These are phyloP conservation scores for Ectemnius cavifrons DNA, from an alignment of 2,888 invertebrate genomes.

Conservation along the genomic window DNA sequence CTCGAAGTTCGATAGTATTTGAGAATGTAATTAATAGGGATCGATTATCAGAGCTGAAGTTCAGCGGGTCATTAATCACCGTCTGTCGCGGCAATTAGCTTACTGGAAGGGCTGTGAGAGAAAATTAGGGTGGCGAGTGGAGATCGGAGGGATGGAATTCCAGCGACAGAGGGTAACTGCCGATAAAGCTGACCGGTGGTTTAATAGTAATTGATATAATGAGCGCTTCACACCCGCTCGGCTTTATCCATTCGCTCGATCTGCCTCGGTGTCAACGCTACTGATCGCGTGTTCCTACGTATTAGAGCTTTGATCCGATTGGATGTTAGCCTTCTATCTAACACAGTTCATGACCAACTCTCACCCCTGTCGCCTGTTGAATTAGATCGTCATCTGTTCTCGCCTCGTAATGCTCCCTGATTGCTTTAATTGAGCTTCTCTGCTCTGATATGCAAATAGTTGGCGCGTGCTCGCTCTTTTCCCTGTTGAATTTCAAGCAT, in stretches of 20 bases:
- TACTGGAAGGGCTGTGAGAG: conserved; percentile 6
- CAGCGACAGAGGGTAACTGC: conserved; percentile 41
- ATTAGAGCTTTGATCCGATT: conserved; percentile 24
- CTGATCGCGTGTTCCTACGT: conserved; percentile 12
- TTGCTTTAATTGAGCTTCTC: conserved; percentile 65
- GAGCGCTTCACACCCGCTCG: conserved; percentile 71
- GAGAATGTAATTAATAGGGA: neutral
- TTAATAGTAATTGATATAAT: conserved; percentile 70
- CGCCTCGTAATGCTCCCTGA: conserved; percentile 63
- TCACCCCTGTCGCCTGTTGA: conserved; percentile 45
- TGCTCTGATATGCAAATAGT: conserved; percentile 54
- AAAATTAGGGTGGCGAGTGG: conserved; percentile 33
- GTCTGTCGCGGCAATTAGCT: conserved; percentile 13
- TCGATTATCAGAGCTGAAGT: neutral
- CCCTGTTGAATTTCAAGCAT: neutral
- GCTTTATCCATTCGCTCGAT: conserved; percentile 65
- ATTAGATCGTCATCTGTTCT: conserved; percentile 70
- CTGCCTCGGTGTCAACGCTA: conserved; percentile 46
- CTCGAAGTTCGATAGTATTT: no score
- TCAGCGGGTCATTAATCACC: conserved; percentile 18
- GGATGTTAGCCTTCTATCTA: conserved; percentile 15
- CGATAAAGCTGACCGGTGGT: conserved; percentile 41
- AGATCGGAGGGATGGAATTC: conserved; percentile 31
- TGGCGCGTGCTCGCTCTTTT: neutral
- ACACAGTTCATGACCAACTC: conserved; percentile 13